Percentiles rank a stretch among this genome's conserved stretches.
Conservation (phyloP, 2,797 vertebrate species). For the Argentina silus region DNA sequence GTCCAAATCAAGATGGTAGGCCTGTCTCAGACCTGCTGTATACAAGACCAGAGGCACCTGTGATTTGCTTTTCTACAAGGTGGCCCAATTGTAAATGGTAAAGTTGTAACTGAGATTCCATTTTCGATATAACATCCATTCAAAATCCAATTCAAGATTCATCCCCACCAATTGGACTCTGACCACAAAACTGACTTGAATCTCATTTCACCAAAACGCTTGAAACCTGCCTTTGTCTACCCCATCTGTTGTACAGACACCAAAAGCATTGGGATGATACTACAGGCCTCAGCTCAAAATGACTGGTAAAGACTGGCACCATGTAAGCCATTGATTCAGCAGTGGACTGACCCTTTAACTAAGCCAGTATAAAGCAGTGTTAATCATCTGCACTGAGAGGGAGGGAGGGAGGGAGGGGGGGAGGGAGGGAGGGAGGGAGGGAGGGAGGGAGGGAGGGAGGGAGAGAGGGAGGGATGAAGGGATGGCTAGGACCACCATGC, state of each 20-base stretch:
- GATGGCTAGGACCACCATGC: background rate
- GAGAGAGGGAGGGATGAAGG: too few relatives aligned
- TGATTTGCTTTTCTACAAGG: too few relatives aligned
- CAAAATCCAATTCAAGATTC: background rate
- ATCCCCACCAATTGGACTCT: background rate
- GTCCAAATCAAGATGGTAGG: too few relatives aligned
- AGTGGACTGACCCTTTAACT: background rate
- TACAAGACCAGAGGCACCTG: too few relatives aligned
- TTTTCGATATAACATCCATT: background rate
- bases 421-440: too few relatives aligned
- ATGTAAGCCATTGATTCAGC: background rate
- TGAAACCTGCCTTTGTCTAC: background rate
- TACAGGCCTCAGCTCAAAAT: background rate
- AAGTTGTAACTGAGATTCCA: background rate
- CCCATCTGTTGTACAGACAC: background rate
- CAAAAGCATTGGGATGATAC: background rate
- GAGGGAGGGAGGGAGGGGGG: too few relatives aligned
- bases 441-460: too few relatives aligned
- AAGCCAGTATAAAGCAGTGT: background rate
- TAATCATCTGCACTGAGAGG: background rate
- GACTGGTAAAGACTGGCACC: background rate
- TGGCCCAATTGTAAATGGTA: too few relatives aligned
- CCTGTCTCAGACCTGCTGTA: too few relatives aligned
- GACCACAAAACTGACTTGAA: background rate
- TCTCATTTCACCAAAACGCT: background rate